Percentiles rank a stretch among this genome's conserved stretches.
Conservation (phyloP, 35 echinoderm and acorn worm genomes). For the Ophiothrix spiculata region DNA sequence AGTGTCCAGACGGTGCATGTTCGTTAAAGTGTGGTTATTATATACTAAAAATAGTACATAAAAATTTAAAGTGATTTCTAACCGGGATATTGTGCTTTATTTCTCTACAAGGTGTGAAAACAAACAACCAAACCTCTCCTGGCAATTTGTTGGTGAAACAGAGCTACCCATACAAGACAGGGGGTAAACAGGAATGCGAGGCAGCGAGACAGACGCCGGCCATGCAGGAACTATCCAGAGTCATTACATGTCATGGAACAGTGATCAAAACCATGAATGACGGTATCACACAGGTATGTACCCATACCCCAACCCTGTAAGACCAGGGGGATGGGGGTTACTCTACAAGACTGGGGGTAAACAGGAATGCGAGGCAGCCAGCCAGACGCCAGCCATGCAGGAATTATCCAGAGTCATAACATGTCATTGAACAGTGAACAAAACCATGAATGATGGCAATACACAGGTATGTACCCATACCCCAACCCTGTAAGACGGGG, state of each 20-base stretch:
- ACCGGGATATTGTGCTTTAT: no score
- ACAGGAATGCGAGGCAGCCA: constrained; percentile 74
- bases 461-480: constrained; percentile 63
- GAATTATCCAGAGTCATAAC: constrained; percentile 78
- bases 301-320: background rate
- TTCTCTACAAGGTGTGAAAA: constrained; percentile 8
- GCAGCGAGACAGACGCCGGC: constrained; percentile 66
- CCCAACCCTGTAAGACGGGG: no score
- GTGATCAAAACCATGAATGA: constrained; percentile 92
- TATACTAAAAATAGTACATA: no score
- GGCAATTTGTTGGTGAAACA: constrained; percentile 14
- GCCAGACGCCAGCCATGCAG: constrained; percentile 75
- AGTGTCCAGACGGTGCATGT: no score
- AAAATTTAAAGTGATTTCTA: no score
- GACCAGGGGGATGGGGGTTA: background rate
- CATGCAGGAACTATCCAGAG: constrained; percentile 75
- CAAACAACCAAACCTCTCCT: background rate
- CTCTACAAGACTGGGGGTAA: constrained; percentile 50
- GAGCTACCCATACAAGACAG: constrained; percentile 64
- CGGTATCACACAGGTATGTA: constrained; percentile 73
- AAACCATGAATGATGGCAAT: constrained; percentile 85
- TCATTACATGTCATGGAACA: constrained; percentile 75
- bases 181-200: constrained; percentile 72
- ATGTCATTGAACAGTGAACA: constrained; percentile 79
- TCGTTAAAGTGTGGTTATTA: constrained; percentile 56